A percentile compares a stretch with the other conserved stretches of the same genome.
These are phyloP conservation scores for Ptyas mucosa DNA, from an alignment of 2,113 vertebrate genomes.

Conservation along the genomic window DNA sequence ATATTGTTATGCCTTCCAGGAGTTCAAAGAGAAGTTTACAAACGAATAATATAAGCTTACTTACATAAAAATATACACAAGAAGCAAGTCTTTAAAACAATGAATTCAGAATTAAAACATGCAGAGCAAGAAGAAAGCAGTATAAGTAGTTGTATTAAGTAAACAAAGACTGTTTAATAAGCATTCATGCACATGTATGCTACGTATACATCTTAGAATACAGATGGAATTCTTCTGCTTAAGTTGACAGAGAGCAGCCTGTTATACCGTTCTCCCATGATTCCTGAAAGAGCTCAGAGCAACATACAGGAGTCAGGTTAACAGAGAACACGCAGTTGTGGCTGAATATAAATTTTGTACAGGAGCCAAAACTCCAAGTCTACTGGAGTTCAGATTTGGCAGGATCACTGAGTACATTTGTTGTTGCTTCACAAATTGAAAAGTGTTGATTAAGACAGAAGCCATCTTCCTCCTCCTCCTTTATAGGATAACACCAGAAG, in stretches of 20 bases:
- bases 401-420: neutral
- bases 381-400: neutral
- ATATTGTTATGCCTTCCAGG: neutral
- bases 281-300: neutral
- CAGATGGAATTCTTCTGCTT: neutral
- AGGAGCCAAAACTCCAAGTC: neutral
- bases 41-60: neutral
- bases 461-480: neutral
- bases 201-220: neutral
- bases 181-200: neutral
- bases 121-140: neutral
- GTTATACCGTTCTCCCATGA: neutral
- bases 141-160: neutral
- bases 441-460: neutral
- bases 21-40: neutral
- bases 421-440: neutral
- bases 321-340: too few relatives aligned
- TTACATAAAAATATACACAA: neutral
- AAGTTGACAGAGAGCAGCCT: neutral
- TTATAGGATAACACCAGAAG: neutral
- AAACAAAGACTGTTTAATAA: neutral
- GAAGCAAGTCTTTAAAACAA: neutral
- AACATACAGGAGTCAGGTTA: neutral
- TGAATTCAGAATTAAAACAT: neutral
- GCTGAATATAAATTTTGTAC: neutral